Evolutionary conservation across 64 coral and sea anemone species (phyloP).

Genomic region (Platygyra sinensis): DNA sequence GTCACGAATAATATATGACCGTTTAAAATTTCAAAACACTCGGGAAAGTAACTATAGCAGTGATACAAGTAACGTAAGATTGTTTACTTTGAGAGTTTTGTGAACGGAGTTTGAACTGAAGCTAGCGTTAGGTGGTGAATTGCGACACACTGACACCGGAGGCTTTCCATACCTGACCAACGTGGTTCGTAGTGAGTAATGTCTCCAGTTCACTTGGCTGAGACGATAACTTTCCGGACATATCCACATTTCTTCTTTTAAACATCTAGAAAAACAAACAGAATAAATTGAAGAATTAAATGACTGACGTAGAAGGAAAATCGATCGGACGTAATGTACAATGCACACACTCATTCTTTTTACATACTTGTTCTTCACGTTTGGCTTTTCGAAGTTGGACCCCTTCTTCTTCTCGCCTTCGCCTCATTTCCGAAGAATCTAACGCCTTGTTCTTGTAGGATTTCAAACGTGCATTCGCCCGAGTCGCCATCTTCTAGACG

Average conservation of each 20-base stretch:
- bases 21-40: background rate
- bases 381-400: conserved; percentile 96
- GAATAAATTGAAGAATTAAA: background rate
- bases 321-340: conserved; percentile 8
- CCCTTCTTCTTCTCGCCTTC: conserved; percentile 97
- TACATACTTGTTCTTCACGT: conserved; percentile 91
- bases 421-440: conserved; percentile 90
- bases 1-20: background rate
- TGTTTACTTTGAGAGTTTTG: background rate
- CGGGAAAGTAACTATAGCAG: background rate
- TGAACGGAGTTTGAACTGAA: background rate
- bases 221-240: conserved; percentile 29
- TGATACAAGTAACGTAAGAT: background rate
- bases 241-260: conserved; percentile 95
- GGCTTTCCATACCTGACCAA: conserved; percentile 46
- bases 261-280: conserved; percentile 78
- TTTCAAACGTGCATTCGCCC: conserved; percentile 87
- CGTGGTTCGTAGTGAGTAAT: conserved; percentile 70
- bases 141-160: background rate
- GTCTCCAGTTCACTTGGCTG: conserved; percentile 75
- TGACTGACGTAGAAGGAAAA: background rate
- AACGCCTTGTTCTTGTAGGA: conserved; percentile 98
- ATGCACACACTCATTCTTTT: background rate
- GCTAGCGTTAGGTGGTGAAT: background rate
- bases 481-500: conserved; percentile 76